A percentile compares a stretch with the other conserved stretches of the same genome.
These are phyloP conservation scores for Spizaetus ornatus DNA, from an alignment of 2,113 vertebrate genomes.

Conservation along the genomic window DNA sequence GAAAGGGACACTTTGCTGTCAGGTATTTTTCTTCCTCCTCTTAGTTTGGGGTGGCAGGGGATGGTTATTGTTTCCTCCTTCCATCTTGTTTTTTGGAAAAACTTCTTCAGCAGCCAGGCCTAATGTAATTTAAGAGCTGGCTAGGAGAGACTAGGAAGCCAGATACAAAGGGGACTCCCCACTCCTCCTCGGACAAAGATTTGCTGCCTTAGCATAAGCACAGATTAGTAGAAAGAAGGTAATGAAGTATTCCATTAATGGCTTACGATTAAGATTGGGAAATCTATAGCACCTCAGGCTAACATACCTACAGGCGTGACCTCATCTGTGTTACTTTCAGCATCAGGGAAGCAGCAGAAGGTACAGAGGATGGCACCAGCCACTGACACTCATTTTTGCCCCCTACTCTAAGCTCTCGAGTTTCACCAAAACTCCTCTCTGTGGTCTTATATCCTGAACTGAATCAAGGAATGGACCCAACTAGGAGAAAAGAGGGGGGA, in stretches of 20 bases:
- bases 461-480: neutral
- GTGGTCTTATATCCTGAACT: neutral
- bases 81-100: neutral
- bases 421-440: neutral
- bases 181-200: neutral
- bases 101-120: neutral
- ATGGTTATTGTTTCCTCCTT: neutral
- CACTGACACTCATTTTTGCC: neutral
- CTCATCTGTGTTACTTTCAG: neutral
- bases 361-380: neutral
- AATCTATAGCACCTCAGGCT: neutral
- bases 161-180: neutral
- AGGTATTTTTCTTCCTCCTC: neutral
- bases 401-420: neutral
- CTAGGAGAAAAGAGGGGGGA: rapidly evolving
- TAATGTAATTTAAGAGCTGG: neutral
- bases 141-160: neutral
- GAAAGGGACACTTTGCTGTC: neutral
- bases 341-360: neutral
- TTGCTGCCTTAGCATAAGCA: neutral
- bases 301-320: neutral
- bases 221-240: neutral
- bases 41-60: neutral
- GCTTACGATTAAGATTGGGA: neutral
- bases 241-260: neutral